These are phyloP conservation scores for Peromyscus californicus DNA, from an alignment of 2,113 vertebrate genomes.

Conservation along the genomic window DNA sequence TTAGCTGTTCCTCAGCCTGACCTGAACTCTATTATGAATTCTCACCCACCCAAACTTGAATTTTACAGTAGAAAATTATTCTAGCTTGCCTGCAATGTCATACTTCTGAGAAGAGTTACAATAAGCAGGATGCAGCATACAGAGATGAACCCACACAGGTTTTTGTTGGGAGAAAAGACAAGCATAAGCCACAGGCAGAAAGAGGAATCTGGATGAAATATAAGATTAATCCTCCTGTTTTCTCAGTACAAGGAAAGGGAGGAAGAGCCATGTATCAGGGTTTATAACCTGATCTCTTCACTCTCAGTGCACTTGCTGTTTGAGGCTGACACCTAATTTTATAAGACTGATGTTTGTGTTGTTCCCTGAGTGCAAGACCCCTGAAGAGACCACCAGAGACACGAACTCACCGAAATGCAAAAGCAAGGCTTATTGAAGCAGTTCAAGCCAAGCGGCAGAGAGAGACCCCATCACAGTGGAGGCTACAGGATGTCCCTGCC, in stretches of 20 bases:
- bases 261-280: too few species aligned
- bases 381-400: too few species aligned
- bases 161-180: neutral
- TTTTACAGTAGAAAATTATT: neutral
- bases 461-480: too few species aligned
- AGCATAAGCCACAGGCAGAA: neutral
- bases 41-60: neutral
- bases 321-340: neutral
- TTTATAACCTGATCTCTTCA: neutral
- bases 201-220: too few species aligned
- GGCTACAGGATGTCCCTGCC: too few species aligned
- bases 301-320: neutral
- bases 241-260: neutral
- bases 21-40: too few species aligned
- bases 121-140: too few species aligned
- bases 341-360: neutral
- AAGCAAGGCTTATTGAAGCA: too few species aligned
- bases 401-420: too few species aligned
- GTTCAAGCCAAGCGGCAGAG: too few species aligned
- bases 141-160: neutral
- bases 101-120: neutral
- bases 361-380: too few species aligned
- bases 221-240: neutral
- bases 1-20: neutral
- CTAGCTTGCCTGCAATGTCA: neutral